Evolutionary conservation across 2,113 vertebrate species (phyloP).

Genomic region (Neomonachus schauinslandi): DNA sequence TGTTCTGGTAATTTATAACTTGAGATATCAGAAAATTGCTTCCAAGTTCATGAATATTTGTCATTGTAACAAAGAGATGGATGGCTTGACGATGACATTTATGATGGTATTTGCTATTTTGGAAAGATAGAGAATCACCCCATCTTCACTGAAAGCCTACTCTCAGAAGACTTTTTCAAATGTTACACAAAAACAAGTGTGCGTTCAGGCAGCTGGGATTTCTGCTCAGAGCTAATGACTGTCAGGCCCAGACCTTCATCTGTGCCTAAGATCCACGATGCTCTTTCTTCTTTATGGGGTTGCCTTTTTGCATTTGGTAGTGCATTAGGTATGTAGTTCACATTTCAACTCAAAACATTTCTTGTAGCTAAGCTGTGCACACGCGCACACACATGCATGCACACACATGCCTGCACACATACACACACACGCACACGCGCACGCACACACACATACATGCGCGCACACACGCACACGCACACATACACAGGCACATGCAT

Average conservation of each 20-base stretch:
- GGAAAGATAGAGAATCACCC: neutral
- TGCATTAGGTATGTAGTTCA: neutral
- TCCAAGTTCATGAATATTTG: neutral
- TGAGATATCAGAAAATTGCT: neutral
- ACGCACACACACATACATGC: no score
- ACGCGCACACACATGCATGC: accelerated
- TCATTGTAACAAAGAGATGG: neutral
- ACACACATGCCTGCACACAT: no score
- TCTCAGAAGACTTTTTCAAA: neutral
- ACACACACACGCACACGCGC: no score
- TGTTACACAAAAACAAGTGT: neutral
- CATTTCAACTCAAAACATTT: neutral
- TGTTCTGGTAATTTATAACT: neutral
- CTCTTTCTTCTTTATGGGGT: accelerated
- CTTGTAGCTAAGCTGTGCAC: neutral
- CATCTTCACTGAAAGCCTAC: neutral
- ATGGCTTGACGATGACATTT: accelerated
- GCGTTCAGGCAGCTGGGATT: accelerated
- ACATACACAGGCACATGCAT: no score
- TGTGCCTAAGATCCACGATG: accelerated
- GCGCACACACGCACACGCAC: no score
- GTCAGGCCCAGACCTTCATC: accelerated
- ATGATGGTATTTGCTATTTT: neutral
- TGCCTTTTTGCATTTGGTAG: no score
- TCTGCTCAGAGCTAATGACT: accelerated